phyloP scores from a whole-genome alignment of 2,797 vertebrate genomes.

The Manis javanica region DNA sequence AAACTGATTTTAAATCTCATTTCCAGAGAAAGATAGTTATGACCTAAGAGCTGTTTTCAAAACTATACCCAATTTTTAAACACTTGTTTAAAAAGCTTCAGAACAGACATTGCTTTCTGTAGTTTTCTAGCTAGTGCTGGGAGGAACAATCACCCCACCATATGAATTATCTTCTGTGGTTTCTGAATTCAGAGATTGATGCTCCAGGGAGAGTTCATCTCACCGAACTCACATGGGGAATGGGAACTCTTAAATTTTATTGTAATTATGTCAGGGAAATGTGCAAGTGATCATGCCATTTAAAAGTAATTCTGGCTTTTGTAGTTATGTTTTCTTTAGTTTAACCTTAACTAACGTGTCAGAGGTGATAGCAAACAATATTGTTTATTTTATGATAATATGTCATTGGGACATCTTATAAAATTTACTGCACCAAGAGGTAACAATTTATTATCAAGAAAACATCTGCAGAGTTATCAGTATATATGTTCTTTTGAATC shows the following conservation, averaged over 20 bases:
- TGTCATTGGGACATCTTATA: not conserved
- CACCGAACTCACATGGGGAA: constrained; percentile 67
- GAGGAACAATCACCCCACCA: constrained; percentile 2
- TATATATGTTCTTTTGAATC: not conserved
- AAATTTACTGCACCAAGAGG: not conserved
- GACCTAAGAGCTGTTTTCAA: constrained; percentile 67
- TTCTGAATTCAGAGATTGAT: constrained; percentile 74
- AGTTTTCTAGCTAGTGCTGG: not conserved
- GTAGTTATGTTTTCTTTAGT: not conserved
- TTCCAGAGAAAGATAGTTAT: constrained; percentile 65
- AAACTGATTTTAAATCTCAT: constrained; percentile 78
- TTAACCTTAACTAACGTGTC: not conserved
- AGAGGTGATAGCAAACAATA: constrained; percentile 13
- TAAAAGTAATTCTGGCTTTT: constrained; percentile 28
- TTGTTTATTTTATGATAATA: constrained; percentile 52
- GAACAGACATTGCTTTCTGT: constrained; percentile 47
- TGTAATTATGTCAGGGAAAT: constrained; percentile 59
- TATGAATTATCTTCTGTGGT: constrained; percentile 58
- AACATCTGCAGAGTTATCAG: not conserved
- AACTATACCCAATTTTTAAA: constrained; percentile 65
- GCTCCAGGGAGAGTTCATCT: constrained; percentile 71
- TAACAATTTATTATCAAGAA: constrained; percentile 49
- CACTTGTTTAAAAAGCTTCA: constrained; percentile 23
- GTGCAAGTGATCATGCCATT: constrained; percentile 68
- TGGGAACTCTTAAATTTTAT: constrained; percentile 43